Evolutionary conservation across 2,113 vertebrate genomes (phyloP).

Genomic region (Scomber scombrus): DNA sequence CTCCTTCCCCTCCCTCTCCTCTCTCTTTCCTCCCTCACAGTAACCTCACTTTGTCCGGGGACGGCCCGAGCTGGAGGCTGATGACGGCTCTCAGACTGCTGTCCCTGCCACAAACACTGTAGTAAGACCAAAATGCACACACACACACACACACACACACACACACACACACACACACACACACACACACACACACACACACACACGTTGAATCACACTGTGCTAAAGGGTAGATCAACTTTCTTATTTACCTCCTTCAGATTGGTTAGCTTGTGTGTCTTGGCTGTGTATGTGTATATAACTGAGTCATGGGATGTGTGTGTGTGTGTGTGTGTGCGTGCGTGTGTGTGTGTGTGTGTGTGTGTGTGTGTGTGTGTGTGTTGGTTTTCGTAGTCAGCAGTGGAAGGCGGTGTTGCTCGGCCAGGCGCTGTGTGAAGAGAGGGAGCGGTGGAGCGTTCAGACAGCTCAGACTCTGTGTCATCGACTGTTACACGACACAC

Average conservation of each 20-base stretch:
- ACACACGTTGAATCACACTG: neutral
- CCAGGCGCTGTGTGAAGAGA: conserved; percentile 83
- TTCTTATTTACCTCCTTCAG: neutral
- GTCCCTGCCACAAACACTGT: conserved; percentile 85
- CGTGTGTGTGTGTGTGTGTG: too few species aligned
- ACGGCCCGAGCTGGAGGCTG: conserved; percentile 94
- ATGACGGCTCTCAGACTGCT: conserved; percentile 89
- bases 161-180: neutral
- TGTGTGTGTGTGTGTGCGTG: too few species aligned
- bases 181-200: neutral
- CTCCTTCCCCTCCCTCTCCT: neutral
- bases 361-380: conserved; percentile 18
- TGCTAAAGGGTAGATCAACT: neutral
- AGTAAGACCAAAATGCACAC: conserved; percentile 83
- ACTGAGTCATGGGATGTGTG: neutral
- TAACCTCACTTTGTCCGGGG: conserved; percentile 87
- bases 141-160: neutral
- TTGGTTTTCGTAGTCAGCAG: conserved; percentile 81
- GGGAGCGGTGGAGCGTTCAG: conserved; percentile 81
- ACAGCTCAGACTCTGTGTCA: conserved; percentile 85
- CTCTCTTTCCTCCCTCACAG: conserved; percentile 70
- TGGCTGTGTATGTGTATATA: neutral
- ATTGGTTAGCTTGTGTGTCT: neutral
- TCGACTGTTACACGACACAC: conserved; percentile 81
- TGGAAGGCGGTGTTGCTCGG: conserved; percentile 92